Percentiles rank a stretch among this genome's conserved stretches.
Evolutionary conservation across 2,888 invertebrate genomes (phyloP).

Genomic region (Rhodophaea formosa): DNA sequence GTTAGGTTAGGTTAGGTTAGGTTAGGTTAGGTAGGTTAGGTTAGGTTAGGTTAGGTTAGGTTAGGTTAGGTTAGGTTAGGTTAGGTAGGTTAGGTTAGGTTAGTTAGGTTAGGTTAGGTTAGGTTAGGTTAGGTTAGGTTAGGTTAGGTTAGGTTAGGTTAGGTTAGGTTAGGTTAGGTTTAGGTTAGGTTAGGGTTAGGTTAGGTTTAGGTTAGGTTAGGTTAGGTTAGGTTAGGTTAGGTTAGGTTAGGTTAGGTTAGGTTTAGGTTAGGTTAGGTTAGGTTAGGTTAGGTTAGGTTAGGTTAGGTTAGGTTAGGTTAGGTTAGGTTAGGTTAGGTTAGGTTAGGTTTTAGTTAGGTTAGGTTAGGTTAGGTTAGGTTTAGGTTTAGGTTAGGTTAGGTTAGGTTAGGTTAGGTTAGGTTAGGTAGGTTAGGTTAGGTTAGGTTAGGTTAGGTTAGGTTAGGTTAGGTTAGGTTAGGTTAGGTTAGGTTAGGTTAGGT

Average conservation of each 20-base stretch:
- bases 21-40: conserved; percentile 1
- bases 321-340: conserved; percentile 1
- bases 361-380: conserved; percentile 1
- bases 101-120: conserved; percentile 1
- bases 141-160: conserved; percentile 1
- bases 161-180: conserved; percentile 1
- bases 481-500: conserved; percentile 1
- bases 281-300: conserved; percentile 1
- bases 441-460: conserved; percentile 1
- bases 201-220: background rate
- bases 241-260: conserved; percentile 1
- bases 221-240: conserved; percentile 1
- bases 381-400: background rate
- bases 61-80: conserved; percentile 1
- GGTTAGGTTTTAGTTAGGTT: background rate
- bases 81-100: conserved; percentile 1
- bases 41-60: conserved; percentile 1
- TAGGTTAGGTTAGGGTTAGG: conserved; percentile 1
- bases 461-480: background rate
- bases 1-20: conserved; percentile 1
- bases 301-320: conserved; percentile 1
- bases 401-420: conserved; percentile 1
- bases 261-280: conserved; percentile 1
- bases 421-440: background rate
- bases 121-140: conserved; percentile 1